Base-by-base conservation (phyloP, 2,888 invertebrate genomes). In the Plebejus melissa region DNA sequence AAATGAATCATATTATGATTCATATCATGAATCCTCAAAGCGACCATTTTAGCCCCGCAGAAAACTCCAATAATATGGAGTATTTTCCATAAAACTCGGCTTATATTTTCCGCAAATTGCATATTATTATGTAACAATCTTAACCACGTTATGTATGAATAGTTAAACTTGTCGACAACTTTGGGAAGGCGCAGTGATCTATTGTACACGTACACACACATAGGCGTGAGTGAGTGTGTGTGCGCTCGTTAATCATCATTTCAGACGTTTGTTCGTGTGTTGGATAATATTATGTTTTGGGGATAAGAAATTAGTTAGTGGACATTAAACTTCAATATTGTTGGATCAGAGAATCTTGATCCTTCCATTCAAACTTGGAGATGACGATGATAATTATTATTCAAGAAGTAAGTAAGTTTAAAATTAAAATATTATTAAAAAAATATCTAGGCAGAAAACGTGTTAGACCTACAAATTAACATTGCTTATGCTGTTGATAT, bases 231-330 rank as follows among this genome's bases (percentile, higher is more conserved):
- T 54, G 80, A 88, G 90, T 91, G 90, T 89, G 90, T 82, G 90
- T 85, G 84, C 80, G 93, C 89, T 94, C 94, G 93, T 94, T 94
- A 94, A 94, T 94, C 94, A 94, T 94, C 90, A 93, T 94, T 92
- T 90, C 88, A 89, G 90, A 91, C 92, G 91, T 94, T 93, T 94
- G 92, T 92, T 88, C 90, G 88, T 92, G 91, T 91, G 90, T 91
- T 88, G 88, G 90, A 86, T 88, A 91, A 93, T 93, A 94, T 93
- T 92, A 93, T 92, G 92, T 93, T 94, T 93, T 88, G 91, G 92
- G 93, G 93, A 94, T 94, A 94, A 94, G 94, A 94, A 94, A 94
- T 94, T 94, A 94, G 94, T 93, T 92, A 90, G 93, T 92, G 93
- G 93, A 93, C 93, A 93, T 93, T 90, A 93, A 93, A 93, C 89